Base-by-base conservation (phyloP, 64 coral and sea anemone genomes). In the Porites australiensis region DNA sequence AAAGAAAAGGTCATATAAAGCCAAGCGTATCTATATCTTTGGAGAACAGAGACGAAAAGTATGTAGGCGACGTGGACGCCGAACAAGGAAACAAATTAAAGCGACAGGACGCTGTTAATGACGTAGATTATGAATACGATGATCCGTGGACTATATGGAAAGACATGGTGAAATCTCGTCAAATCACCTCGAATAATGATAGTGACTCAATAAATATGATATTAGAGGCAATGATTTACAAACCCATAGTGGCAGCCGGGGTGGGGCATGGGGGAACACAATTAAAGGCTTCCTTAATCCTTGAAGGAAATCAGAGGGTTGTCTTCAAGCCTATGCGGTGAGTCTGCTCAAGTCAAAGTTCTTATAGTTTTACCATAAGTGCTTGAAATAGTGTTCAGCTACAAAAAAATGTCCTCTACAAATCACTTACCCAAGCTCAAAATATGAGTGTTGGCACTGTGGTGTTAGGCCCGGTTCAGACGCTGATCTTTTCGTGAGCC, bases 271-370 rank as follows among this genome's bases (percentile, higher is more conserved):
- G 74, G 4, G 95, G 95, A 46, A 98, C 95, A 19, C 95, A 98
- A 55, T 82, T 98, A 61, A 98, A 98, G 87, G 92, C 95, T 27
- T 91, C 92, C n/a, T 77, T 98, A 60, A 61, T 94, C 64, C 83
- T 98, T 20, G 95, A 98, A 58, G 95, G 95, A 84, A 94, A 94
- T 75, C 95, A 98, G 74, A 98, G 48, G 91, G 95, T 98, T 50
- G 95, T 98, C 53, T 98, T 98, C 58, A 98, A 98, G 74, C 95
- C 95, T 44, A 94, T 71, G 92, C 90, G 95, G 95, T 98, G 92
- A 69, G 70, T 10, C 22, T 27, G 27, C 6, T 49, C 47, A 23
- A 18, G 14, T 4, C 21, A 37, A 37, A 37, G 27, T 37, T 37
- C 27, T 37, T 37, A 37, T 37, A 37, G 27, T 37, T 37, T 37